phyloP scores from a whole-genome alignment of 2,113 vertebrate genomes.

The Perca schrenkii region DNA sequence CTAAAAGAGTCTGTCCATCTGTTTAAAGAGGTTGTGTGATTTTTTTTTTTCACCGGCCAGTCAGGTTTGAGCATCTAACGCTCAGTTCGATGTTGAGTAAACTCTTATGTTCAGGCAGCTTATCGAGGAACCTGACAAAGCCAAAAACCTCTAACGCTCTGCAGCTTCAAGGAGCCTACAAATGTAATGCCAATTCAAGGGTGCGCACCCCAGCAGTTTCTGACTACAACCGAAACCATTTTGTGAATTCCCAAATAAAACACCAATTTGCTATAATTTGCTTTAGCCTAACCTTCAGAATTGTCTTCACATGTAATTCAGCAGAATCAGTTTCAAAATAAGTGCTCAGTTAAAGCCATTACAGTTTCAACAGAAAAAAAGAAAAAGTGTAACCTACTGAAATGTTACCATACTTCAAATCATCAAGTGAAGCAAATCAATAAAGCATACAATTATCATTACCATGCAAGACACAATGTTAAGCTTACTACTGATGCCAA shows the following conservation, averaged over 20 bases:
- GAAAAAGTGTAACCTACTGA: background rate
- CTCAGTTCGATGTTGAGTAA: background rate
- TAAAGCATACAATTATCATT: conserved; percentile 8
- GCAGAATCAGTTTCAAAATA: background rate
- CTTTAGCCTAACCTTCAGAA: background rate
- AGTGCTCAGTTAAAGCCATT: background rate
- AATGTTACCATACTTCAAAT: background rate
- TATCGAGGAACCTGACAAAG: background rate
- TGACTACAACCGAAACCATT: background rate
- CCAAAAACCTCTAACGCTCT: background rate
- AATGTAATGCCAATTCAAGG: conserved; percentile 1
- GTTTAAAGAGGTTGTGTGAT: conserved; percentile 31
- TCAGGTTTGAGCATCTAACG: conserved; percentile 7
- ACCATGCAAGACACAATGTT: background rate
- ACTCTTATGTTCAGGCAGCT: conserved; percentile 8
- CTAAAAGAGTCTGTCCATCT: conserved; percentile 28
- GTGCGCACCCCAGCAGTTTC: background rate
- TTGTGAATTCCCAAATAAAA: background rate
- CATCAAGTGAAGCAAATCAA: conserved; percentile 14
- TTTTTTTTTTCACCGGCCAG: background rate
- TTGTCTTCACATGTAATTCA: background rate
- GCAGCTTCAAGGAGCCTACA: background rate
- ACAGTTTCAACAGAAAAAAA: background rate
- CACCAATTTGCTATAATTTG: background rate
- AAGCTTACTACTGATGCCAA: conserved; percentile 13